phyloP scores from a whole-genome alignment of 2,888 invertebrate species.

The Phengaris alcon region DNA sequence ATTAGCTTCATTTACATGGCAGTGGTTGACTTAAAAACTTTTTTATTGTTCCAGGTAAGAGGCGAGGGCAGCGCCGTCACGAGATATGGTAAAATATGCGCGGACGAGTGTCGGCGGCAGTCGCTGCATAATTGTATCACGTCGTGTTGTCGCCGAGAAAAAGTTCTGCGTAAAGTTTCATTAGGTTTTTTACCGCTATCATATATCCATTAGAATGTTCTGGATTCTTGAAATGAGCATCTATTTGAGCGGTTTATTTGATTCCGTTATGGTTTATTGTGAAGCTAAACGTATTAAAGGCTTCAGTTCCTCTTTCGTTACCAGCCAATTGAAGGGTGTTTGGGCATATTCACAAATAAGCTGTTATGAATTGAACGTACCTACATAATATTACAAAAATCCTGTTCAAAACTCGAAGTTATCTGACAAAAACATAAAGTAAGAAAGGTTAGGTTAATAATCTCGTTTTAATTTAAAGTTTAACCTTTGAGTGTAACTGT shows the following conservation, averaged over 20 bases:
- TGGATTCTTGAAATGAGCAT: constrained; percentile 12
- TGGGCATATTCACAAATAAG: too few species aligned
- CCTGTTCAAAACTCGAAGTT: too few species aligned
- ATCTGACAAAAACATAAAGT: too few species aligned
- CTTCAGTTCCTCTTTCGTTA: neutral
- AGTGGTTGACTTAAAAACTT: constrained; percentile 32
- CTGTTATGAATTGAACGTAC: too few species aligned
- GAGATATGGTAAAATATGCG: constrained; percentile 28
- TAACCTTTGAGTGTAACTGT: too few species aligned
- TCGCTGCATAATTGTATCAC: constrained; percentile 26
- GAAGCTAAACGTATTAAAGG: neutral
- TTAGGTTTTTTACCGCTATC: constrained; percentile 23
- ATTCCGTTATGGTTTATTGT: neutral
- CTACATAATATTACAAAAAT: too few species aligned
- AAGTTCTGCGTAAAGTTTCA: constrained; percentile 9
- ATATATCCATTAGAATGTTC: constrained; percentile 12
- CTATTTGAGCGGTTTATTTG: neutral
- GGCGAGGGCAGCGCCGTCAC: constrained; percentile 19
- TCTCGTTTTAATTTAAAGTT: too few species aligned
- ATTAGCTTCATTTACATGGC: constrained; percentile 12
- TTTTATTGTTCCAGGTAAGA: constrained; percentile 44
- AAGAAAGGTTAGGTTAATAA: too few species aligned
- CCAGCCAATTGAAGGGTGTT: too few species aligned
- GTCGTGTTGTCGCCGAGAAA: constrained; percentile 6
- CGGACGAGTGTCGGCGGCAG: constrained; percentile 29